Evolutionary conservation across 2,113 vertebrate genomes (phyloP).

Genomic region (Felis chaus): DNA sequence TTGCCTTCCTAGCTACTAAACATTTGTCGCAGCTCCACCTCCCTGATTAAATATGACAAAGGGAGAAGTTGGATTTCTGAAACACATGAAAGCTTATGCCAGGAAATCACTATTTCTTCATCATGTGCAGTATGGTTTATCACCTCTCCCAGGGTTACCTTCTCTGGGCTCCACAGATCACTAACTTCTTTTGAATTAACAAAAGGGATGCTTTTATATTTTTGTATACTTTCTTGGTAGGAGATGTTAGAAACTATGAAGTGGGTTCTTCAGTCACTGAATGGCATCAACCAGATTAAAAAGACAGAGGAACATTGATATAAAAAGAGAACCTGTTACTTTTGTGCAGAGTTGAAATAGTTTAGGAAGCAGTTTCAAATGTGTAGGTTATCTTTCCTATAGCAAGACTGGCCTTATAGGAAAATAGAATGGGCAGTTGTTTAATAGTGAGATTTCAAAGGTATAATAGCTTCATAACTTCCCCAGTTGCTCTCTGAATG

Average conservation of each 20-base stretch:
- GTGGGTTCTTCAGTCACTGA: not conserved
- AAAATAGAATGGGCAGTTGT: not conserved
- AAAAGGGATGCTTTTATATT: not conserved
- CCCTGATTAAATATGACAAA: not conserved
- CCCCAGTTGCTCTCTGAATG: not conserved
- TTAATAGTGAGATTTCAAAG: conserved; percentile 1
- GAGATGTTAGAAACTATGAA: not conserved
- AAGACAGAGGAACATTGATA: not conserved
- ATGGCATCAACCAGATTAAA: not conserved
- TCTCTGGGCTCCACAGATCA: not conserved
- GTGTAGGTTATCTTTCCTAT: not conserved
- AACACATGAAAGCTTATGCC: not conserved
- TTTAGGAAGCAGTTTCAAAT: not conserved
- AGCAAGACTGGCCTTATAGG: not conserved
- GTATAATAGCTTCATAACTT: not conserved
- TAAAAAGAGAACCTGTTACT: not conserved
- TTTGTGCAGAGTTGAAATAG: not conserved
- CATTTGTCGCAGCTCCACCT: not conserved
- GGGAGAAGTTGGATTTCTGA: not conserved
- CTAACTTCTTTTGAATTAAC: not conserved
- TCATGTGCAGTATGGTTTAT: not conserved
- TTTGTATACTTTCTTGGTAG: not conserved
- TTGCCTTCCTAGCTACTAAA: not conserved
- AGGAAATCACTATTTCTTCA: not conserved
- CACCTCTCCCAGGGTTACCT: not conserved